Evolutionary conservation across 2,797 vertebrate genomes (phyloP).

Genomic region (Miopithecus talapoin): DNA sequence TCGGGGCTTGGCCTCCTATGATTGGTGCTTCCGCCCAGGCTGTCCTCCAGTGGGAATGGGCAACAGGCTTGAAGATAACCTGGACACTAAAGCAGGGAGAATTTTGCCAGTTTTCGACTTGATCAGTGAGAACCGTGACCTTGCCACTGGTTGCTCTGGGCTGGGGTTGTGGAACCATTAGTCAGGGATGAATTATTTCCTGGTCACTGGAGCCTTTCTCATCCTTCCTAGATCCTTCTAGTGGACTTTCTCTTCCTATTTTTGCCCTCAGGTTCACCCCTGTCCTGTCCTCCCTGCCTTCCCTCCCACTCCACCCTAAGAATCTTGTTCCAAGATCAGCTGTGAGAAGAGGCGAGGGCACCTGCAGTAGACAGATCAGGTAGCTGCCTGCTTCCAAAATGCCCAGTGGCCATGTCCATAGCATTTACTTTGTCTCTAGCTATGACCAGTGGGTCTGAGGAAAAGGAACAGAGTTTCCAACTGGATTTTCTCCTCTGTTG

Average conservation of each 20-base stretch:
- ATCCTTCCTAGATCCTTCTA: not conserved
- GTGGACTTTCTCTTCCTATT: not conserved
- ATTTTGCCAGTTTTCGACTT: not conserved
- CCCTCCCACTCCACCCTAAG: not conserved
- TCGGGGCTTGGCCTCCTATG: not conserved
- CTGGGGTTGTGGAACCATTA: not conserved
- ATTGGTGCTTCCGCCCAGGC: not conserved
- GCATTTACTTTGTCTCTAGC: not conserved
- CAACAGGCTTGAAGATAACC: not conserved
- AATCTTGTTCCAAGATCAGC: not conserved
- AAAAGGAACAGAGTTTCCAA: not conserved
- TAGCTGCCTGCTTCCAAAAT: not conserved
- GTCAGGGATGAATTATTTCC: not conserved
- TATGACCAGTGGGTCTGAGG: not conserved
- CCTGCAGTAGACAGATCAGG: not conserved
- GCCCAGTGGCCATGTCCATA: not conserved
- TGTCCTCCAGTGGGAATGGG: not conserved
- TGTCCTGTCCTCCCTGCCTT: not conserved
- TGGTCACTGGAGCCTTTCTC: not conserved
- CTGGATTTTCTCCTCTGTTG: too few species aligned
- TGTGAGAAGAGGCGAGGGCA: not conserved
- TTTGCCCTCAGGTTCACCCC: not conserved
- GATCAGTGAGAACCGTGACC: not conserved
- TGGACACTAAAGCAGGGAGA: not conserved
- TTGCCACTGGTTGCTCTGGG: not conserved